Base-by-base conservation (phyloP, 2,888 invertebrate genomes). In the Eutolmus rufibarbis region DNA sequence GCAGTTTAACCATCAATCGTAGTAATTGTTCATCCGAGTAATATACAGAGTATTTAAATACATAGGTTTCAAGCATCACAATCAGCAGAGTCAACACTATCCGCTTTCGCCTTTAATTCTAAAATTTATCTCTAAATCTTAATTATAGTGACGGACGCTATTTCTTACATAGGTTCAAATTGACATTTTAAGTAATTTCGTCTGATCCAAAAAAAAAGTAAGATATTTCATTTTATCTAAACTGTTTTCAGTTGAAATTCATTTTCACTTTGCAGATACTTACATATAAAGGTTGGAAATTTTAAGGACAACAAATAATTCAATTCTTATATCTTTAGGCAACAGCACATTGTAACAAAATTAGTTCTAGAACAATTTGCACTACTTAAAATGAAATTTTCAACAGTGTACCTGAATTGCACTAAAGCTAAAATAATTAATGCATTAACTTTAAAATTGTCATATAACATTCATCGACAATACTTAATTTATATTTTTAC, bases 51-150 rank as follows among this genome's bases (percentile, higher is more conserved):
- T 51, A 51, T 51, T 51, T 76, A 76, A 66, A 19, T 34, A 76
- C 40, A 76, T 76, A 76, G 76, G n/a, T 76, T 76, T 76, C 37
- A 76, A 76, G 76, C 76, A 76, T 76, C 76, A 76, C 76, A 76
- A 76, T 76, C n/a, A 40, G 76, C 76, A 76, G 76, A 66, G 76
- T 76, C 7, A 37, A 40, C 34, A 76, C 9, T 19, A 76, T 40
- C 76, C n/a, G 8, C 76, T 76, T 76, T 76, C 76, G 76, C 76
- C 28, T 66, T 76, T 76, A 76, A 31, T 34, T 76, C 40, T 76
- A 76, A n/a, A 37, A 37, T 76, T 37, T 76, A 76, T 5, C 12
- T 76, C 76, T 76, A 76, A 37, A 14, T n/a, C 76, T 76, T 76
- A 76, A 34, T 14, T 37, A 9, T 76, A 40, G 34, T 76, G 40